Evolutionary conservation across 2,888 invertebrate species (phyloP), one percentile per base, ranked within the genome.

Genomic region (Phyto melanocephala): DNA sequence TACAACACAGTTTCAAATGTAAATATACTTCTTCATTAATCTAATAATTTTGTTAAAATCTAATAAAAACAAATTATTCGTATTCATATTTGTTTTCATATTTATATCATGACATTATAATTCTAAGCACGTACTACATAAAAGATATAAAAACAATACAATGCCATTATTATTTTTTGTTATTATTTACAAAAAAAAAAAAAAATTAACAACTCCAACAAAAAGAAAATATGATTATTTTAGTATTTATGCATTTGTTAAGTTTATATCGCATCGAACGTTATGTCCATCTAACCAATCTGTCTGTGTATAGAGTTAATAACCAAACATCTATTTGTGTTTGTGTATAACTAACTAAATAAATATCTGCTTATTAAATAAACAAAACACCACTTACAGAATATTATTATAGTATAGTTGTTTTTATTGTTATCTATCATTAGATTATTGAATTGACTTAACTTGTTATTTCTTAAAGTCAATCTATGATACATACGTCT

Each of bases 41-140:
- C 67, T 20, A 74, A 37, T n/a, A 42, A 8, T 17, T 20, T 58
- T 17, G 8, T 77, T 63, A 35, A 54, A 35, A 62, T 62, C 15
- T 33, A 68, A 74, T 74, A 74, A 74, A 72, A 67, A 54, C 45
- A 67, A 72, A 72, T 67, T 68, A 45, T 74, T 67, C 52, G 22
- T 42, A 42, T 52, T 58, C 37, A 60, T 60, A 60, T 67, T 77
- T 62, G 70, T 56, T 67, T 35, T 5, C 3, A 67, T 74, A 63
- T 35, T 33, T 17, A 28, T 67, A 80, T 67, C 72, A 67, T 58
- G 52, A 72, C 63, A 79, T 82, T 82, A 79, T 76, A 65, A 82
- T 82, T 75, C 82, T 4, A 45, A 67, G 71, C 82, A 82, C 82
- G 82, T 82, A 62, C 82, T 70, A 47, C 60, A 71, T 67, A 68